A percentile compares a stretch with the other conserved stretches of the same genome.
These are phyloP conservation scores for Eupithecia subumbrata DNA, from an alignment of 2,888 invertebrate genomes.

Conservation along the genomic window DNA sequence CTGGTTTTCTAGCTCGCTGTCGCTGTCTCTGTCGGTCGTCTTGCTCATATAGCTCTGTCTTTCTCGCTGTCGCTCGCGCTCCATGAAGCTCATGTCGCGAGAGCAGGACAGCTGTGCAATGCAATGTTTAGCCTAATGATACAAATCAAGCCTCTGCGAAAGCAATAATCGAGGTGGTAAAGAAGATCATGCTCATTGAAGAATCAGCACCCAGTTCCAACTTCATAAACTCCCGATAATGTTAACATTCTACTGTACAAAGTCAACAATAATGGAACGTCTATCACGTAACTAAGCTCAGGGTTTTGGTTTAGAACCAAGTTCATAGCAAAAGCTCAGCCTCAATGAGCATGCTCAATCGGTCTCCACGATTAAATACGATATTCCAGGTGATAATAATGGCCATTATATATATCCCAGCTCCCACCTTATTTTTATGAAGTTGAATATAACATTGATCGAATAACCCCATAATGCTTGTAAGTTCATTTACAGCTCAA, in stretches of 20 bases:
- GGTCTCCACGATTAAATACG: not conserved
- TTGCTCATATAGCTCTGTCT: conserved; percentile 82
- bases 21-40: conserved; percentile 88
- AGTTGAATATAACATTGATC: not conserved
- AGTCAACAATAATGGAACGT: not conserved
- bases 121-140: conserved; percentile 61
- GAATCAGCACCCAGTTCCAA: not conserved
- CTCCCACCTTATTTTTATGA: not conserved
- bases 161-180: not conserved
- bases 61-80: conserved; percentile 80
- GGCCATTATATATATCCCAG: not conserved
- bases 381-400: not conserved
- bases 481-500: conserved; percentile 26
- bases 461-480: conserved; percentile 5
- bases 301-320: not conserved
- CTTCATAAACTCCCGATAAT: not conserved
- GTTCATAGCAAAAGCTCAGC: not conserved
- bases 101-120: conserved; percentile 80
- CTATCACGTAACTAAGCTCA: not conserved
- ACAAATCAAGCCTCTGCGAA: conserved; percentile 53
- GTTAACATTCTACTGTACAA: no score
- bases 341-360: conserved; percentile 2
- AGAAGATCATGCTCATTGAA: not conserved
- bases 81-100: conserved; percentile 80
- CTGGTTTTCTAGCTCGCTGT: conserved; percentile 91